Evolutionary conservation across 2,113 vertebrate genomes (phyloP).

Genomic region (Taxidea taxus): DNA sequence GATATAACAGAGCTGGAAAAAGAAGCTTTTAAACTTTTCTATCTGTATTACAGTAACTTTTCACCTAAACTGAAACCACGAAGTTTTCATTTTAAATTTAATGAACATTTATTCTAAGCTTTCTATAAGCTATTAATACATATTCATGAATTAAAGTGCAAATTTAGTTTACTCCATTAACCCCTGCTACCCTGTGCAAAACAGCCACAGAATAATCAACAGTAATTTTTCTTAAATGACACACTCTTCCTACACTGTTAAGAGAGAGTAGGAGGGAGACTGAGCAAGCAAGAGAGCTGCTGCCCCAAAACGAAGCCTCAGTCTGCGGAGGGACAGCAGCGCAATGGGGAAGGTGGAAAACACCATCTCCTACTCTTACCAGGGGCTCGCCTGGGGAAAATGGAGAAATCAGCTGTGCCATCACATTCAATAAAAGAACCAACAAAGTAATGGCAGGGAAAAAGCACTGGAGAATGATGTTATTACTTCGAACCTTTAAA

Average conservation of each 20-base stretch:
- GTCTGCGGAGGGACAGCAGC: too few species aligned
- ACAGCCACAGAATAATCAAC: not conserved
- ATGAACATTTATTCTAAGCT: not conserved
- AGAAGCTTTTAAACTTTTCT: not conserved
- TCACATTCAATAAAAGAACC: not conserved
- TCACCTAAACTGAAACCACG: not conserved
- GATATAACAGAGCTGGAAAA: not conserved
- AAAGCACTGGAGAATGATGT: not conserved
- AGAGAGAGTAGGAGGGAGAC: not conserved
- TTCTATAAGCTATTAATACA: not conserved
- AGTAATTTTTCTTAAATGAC: not conserved
- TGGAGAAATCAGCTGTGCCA: not conserved
- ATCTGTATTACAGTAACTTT: not conserved
- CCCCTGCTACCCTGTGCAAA: not conserved
- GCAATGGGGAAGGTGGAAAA: not conserved
- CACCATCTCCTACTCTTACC: not conserved
- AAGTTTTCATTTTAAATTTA: not conserved
- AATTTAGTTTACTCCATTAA: slow-evolving; percentile 2
- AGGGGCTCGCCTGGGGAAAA: not conserved
- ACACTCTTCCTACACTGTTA: not conserved
- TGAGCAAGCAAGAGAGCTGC: not conserved
- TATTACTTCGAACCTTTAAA: not conserved
- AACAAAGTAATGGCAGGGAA: not conserved
- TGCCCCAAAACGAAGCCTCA: not conserved
- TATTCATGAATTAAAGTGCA: not conserved